Evolutionary conservation across 2,113 vertebrate genomes (phyloP).

Genomic region (Ovis aries): ARS-UI_Ramb_v3.0 NC_056068.1:77469001-77469500

Average conservation of each 20-base stretch:
- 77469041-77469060: neutral
- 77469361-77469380: neutral
- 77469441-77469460: neutral
- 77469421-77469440: rapidly evolving
- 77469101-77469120: too few species aligned
- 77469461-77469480: neutral
- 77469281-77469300: neutral
- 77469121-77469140: neutral
- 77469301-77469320: neutral
- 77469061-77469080: neutral
- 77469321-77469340: neutral
- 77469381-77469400: neutral
- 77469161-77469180: neutral
- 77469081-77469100: neutral
- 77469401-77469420: too few species aligned
- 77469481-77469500: neutral
- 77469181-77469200: neutral
- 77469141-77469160: neutral
- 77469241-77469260: neutral
- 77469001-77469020: neutral
- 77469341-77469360: neutral
- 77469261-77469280: neutral
- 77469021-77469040: neutral
- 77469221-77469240: neutral
- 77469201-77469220: neutral